phyloP scores from a whole-genome alignment of 2,797 vertebrate species.

The Chelon labrosus region DNA sequence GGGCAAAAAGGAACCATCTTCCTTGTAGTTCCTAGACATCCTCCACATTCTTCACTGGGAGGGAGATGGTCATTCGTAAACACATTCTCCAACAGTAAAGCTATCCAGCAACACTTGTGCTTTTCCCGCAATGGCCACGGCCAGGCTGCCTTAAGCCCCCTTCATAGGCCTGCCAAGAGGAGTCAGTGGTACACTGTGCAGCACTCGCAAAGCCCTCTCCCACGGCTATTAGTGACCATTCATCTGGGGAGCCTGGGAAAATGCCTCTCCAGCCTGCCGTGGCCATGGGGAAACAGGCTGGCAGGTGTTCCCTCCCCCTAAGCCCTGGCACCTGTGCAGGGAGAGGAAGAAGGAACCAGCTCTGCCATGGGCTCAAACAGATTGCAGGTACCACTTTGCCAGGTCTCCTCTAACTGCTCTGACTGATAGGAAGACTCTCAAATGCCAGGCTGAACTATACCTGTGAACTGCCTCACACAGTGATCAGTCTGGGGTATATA shows the following conservation, averaged over 20 bases:
- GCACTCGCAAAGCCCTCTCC: constrained; percentile 89
- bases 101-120: constrained; percentile 87
- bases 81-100: constrained; percentile 84
- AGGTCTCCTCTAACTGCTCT: constrained; percentile 24
- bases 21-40: constrained; percentile 52
- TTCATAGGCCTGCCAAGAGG: constrained; percentile 87
- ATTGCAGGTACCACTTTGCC: constrained; percentile 68
- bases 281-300: constrained; percentile 86
- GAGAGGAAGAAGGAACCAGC: constrained; percentile 75
- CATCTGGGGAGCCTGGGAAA: constrained; percentile 92
- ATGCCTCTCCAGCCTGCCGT: constrained; percentile 86
- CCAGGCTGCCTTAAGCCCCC: constrained; percentile 85
- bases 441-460: constrained; percentile 13
- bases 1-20: constrained; percentile 44
- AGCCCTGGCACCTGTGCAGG: constrained; percentile 83
- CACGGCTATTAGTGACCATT: constrained; percentile 89
- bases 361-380: constrained; percentile 66
- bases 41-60: constrained; percentile 70
- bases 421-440: constrained; percentile 23
- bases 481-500: constrained; percentile 58
- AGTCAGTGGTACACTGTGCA: constrained; percentile 84
- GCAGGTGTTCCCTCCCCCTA: constrained; percentile 88
- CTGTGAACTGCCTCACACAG: constrained; percentile 29
- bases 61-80: constrained; percentile 82
- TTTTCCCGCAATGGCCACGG: constrained; percentile 78